These are phyloP conservation scores for Anastatus disparis DNA, from an alignment of 1,140 invertebrate species.

Conservation along the genomic window DNA sequence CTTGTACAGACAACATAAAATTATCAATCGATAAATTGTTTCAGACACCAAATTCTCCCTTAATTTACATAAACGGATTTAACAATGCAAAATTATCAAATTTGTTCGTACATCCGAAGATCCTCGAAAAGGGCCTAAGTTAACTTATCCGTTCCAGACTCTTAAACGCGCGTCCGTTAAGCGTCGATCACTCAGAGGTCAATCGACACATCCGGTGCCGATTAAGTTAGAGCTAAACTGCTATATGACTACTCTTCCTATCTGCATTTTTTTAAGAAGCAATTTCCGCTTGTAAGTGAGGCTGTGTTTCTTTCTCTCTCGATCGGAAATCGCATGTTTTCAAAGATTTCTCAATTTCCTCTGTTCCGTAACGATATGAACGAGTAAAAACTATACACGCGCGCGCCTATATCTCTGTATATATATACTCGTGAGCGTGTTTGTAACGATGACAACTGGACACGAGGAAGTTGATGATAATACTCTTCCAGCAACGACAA, in stretches of 20 bases:
- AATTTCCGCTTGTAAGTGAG: conserved; percentile 10
- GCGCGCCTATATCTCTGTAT: background rate
- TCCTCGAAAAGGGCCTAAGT: too few species aligned
- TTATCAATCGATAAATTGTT: background rate
- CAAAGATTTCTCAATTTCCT: conserved; percentile 26
- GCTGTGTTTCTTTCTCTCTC: background rate
- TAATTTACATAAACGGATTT: background rate
- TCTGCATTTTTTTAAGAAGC: conserved; percentile 35
- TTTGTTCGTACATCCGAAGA: conserved; percentile 2
- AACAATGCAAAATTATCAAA: conserved; percentile 14
- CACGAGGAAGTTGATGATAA: conserved; percentile 24
- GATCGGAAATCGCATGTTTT: conserved; percentile 21
- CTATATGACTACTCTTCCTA: too few species aligned
- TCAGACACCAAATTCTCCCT: background rate
- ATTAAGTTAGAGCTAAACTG: conserved; percentile 52
- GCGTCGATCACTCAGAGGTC: conserved; percentile 49
- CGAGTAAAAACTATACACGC: background rate
- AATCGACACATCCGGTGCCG: conserved; percentile 61
- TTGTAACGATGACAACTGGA: conserved; percentile 19
- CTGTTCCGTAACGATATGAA: background rate
- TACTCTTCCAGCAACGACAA: conserved; percentile 1
- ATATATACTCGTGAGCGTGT: too few species aligned
- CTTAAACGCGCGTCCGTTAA: background rate
- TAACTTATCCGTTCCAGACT: too few species aligned
- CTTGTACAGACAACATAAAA: background rate